Evolutionary conservation across 2,113 vertebrate species (phyloP), one percentile per base, ranked within the genome.

Genomic region (Hirundichthys speculiger): DNA sequence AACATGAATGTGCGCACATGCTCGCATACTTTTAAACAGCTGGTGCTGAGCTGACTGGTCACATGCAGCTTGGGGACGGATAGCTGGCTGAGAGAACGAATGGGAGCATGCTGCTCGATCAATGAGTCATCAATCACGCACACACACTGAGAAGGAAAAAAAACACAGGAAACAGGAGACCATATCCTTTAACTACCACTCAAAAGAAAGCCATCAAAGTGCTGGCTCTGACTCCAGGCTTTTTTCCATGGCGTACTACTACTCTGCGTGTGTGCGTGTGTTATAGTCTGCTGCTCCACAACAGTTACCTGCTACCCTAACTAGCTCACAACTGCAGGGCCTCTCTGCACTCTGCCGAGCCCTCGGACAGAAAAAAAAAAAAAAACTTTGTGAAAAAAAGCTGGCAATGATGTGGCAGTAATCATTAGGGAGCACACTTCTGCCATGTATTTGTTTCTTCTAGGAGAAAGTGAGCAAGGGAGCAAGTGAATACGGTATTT

Each of bases 101-200:
- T 64, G 69, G 64, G 66, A 80, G 80, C 67, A 81, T 5, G 59
- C 83, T 69, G 86, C 79, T 81, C 72, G 82, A 87, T 90, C 85
- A 80, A 75, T 83, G 80, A 74, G 45, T 83, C 80, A 89, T 86
- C 84, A 85, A 85, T 87, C 85, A 74, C 73, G 48, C 58, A 47
- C 68, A 60, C 68, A 79, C 59, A 73, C 81, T 30, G 19, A 83
- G 77, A 85, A 41, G 58, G 55, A 75, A 64, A 71, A 64, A 71
- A 86, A 83, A 85, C 83, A 77, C 79, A 87, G 82, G 86, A 86
- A 89, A 84, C 79, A 77, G 72, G 79, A 74, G 79, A 79, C 53
- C 59, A 58, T 84, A 85, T 87, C 80, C 74, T 88, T 82, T 82
- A 87, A 86, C 81, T 77, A 86, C 67, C 82, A 79, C 85, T 87